Evolutionary conservation across 2,797 vertebrate species (phyloP).

Genomic region (Rachycentron canadum): DNA sequence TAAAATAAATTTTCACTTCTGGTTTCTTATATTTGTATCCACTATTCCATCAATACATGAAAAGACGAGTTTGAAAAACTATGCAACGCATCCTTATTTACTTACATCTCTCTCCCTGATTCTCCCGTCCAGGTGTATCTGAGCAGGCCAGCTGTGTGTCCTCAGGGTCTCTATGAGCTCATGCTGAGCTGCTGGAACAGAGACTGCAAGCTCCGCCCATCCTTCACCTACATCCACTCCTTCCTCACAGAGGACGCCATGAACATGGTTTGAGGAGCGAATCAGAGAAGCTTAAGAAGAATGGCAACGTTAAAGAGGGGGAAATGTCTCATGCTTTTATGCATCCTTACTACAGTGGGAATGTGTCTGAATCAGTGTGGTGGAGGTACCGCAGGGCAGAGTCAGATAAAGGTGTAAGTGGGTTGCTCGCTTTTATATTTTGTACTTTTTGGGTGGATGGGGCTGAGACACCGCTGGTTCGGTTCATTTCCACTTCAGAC

Average conservation of each 20-base stretch:
- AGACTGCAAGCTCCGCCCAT: constrained; percentile 93
- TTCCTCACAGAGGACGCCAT: constrained; percentile 91
- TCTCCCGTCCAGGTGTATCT: constrained; percentile 88
- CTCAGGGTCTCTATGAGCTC: constrained; percentile 92
- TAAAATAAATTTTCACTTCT: no score
- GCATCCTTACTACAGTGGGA: constrained; percentile 31
- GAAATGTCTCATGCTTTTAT: background rate
- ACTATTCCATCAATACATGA: background rate
- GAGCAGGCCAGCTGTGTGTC: constrained; percentile 89
- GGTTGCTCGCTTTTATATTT: constrained; percentile 76
- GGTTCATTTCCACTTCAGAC: constrained; percentile 77
- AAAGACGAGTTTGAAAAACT: background rate
- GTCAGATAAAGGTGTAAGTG: constrained; percentile 47
- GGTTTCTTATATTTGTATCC: background rate
- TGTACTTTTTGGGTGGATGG: constrained; percentile 65
- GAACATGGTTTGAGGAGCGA: constrained; percentile 87
- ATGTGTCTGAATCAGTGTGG: constrained; percentile 36
- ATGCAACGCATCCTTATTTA: background rate
- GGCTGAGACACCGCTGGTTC: constrained; percentile 85
- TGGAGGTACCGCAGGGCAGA: constrained; percentile 58
- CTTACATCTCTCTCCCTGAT: background rate
- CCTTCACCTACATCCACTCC: constrained; percentile 90
- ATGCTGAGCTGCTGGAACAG: constrained; percentile 96
- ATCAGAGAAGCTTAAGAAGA: background rate
- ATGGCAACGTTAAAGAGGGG: background rate